Conservation (phyloP, 2,888 invertebrate species). For the Eulithis prunata region DNA sequence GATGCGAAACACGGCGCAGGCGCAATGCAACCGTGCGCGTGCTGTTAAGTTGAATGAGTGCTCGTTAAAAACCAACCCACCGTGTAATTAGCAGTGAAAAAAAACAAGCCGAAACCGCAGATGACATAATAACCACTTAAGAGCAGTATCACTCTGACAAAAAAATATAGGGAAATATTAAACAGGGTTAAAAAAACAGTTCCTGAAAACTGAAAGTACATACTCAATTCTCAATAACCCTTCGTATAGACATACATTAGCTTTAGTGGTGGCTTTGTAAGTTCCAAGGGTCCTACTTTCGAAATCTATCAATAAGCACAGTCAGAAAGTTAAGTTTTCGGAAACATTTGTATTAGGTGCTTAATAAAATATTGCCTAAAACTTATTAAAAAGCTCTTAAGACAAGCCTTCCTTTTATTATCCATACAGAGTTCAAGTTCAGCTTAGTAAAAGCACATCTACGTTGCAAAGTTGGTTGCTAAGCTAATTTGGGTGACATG, state of each 20-base stretch:
- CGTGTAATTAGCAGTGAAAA: slow-evolving; percentile 75
- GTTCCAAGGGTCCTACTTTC: too few species aligned
- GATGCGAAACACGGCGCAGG: slow-evolving; percentile 47
- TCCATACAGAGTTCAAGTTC: neutral
- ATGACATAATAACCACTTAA: slow-evolving; percentile 8
- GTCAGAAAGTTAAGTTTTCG: too few species aligned
- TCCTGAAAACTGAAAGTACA: too few species aligned
- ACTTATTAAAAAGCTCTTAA: neutral
- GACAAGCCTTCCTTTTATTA: neutral
- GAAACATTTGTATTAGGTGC: too few species aligned
- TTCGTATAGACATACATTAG: too few species aligned
- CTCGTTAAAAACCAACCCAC: slow-evolving; percentile 76
- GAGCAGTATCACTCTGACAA: neutral
- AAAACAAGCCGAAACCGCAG: slow-evolving; percentile 40
- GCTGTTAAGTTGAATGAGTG: slow-evolving; percentile 72
- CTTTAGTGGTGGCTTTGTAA: too few species aligned
- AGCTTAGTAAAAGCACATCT: slow-evolving; percentile 9
- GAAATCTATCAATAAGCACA: too few species aligned
- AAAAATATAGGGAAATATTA: too few species aligned
- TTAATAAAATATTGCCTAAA: too few species aligned
- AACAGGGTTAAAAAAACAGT: too few species aligned
- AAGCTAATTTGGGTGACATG: slow-evolving; percentile 19
- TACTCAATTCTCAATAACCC: too few species aligned
- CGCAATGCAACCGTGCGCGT: slow-evolving; percentile 53
- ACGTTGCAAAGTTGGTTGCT: neutral